These are phyloP conservation scores for Drosophila lacteicornis DNA, from an alignment of 1,140 invertebrate genomes.

Conservation along the genomic window DNA sequence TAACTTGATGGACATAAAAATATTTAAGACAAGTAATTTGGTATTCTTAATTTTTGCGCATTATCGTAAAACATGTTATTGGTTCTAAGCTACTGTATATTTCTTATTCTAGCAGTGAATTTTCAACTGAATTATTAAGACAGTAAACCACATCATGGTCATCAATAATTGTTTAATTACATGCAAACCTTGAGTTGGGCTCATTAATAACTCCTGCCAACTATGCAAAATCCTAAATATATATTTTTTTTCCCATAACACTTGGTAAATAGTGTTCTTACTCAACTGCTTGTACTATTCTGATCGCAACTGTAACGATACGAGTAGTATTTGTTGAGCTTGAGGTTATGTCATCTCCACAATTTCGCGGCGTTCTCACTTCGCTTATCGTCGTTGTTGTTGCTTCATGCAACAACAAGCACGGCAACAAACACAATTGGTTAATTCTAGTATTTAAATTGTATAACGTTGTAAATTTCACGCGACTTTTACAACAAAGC, in stretches of 20 bases:
- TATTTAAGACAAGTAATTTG: no score
- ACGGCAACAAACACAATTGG: constrained; percentile 40
- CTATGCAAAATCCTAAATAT: neutral
- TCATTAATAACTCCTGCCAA: no score
- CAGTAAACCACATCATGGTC: no score
- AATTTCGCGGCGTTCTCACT: constrained; percentile 22
- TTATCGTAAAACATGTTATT: constrained; percentile 50
- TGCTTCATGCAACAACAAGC: constrained; percentile 58
- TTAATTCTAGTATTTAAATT: constrained; percentile 73
- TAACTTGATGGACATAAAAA: no score
- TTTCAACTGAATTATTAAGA: no score
- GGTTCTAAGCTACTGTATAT: constrained; percentile 10
- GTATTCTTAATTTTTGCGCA: constrained; percentile 8
- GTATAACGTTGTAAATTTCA: constrained; percentile 70
- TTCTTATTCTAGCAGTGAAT: no score
- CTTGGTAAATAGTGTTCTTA: neutral
- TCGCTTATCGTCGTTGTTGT: constrained; percentile 9
- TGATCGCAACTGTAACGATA: constrained; percentile 6
- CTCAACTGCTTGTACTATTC: neutral
- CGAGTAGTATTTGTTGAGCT: constrained; percentile 3
- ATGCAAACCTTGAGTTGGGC: no score
- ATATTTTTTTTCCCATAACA: no score
- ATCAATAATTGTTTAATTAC: no score
- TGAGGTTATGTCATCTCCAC: constrained; percentile 60
- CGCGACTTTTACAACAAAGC: constrained; percentile 59